Percentiles rank a stretch among this genome's conserved stretches.
phyloP scores from a whole-genome alignment of 2,797 vertebrate genomes.

The Sitta carolinensis region DNA sequence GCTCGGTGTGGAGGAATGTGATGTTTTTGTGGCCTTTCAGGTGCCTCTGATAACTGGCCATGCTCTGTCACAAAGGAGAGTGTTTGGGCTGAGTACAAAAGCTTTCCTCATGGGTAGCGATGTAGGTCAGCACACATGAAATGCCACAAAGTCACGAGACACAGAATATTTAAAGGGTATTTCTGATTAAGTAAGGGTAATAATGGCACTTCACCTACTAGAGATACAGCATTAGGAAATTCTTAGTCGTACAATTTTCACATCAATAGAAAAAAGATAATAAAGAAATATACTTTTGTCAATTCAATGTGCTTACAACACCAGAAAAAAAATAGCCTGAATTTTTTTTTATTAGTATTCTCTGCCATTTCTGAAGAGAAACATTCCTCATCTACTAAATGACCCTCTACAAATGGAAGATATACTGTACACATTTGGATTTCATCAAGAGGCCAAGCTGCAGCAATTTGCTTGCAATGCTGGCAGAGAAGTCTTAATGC shows the following conservation, averaged over 20 bases:
- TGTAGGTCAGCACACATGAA: background rate
- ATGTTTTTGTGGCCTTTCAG: background rate
- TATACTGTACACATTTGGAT: background rate
- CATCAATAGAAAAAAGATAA: background rate
- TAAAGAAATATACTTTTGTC: background rate
- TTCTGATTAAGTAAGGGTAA: background rate
- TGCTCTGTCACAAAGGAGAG: background rate
- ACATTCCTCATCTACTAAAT: background rate
- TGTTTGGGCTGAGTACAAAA: background rate
- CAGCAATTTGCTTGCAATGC: background rate
- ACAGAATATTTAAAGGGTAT: background rate
- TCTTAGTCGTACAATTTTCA: background rate
- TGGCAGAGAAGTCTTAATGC: background rate
- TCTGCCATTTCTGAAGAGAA: background rate
- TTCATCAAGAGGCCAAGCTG: background rate
- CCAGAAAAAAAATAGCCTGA: background rate
- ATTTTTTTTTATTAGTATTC: background rate
- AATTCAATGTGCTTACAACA: background rate
- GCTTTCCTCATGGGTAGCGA: background rate
- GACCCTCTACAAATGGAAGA: background rate
- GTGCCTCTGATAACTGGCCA: background rate
- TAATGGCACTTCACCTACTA: background rate
- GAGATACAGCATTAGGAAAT: constrained; percentile 7
- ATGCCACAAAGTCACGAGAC: background rate
- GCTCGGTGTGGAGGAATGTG: background rate